A percentile compares a stretch with the other conserved stretches of the same genome.
These are phyloP conservation scores for Papilio gigon DNA, from an alignment of 2,888 invertebrate species.

Conservation along the genomic window DNA sequence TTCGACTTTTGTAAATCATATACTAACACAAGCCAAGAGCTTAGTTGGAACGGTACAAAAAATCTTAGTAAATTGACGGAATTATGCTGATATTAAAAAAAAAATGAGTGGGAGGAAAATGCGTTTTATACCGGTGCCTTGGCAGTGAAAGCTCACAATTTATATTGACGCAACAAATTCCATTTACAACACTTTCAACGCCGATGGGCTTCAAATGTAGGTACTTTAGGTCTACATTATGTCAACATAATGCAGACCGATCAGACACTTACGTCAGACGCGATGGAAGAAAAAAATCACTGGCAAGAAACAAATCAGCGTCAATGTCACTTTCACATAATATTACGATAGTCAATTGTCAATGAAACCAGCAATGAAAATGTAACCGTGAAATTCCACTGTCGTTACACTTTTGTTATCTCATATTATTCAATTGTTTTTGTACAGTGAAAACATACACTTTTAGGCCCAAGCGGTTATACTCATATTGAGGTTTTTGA, in stretches of 20 bases:
- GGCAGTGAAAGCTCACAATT: not conserved
- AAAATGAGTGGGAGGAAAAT: not conserved
- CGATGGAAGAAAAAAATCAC: slow-evolving; percentile 6
- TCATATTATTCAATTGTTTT: not conserved
- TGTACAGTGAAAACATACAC: not conserved
- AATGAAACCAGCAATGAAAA: not conserved
- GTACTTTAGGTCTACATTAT: slow-evolving; percentile 4
- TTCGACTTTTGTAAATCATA: too few species aligned
- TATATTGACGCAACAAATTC: slow-evolving; percentile 7
- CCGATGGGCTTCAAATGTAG: slow-evolving; percentile 6
- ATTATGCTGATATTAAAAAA: too few species aligned
- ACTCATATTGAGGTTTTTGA: too few species aligned
- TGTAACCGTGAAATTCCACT: slow-evolving; percentile 3
- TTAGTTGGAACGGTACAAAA: too few species aligned
- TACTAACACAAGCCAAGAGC: too few species aligned
- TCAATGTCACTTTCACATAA: slow-evolving; percentile 27
- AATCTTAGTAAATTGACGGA: too few species aligned
- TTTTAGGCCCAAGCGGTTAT: not conserved
- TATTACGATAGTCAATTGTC: slow-evolving; percentile 2
- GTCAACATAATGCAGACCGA: slow-evolving; percentile 11
- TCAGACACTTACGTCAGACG: slow-evolving; percentile 13
- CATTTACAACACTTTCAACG: slow-evolving; percentile 25
- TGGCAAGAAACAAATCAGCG: slow-evolving; percentile 12
- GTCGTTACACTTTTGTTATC: not conserved
- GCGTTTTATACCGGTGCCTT: not conserved